Evolutionary conservation across 2,888 invertebrate genomes (phyloP).

Genomic region (Melieria crassipennis): DNA sequence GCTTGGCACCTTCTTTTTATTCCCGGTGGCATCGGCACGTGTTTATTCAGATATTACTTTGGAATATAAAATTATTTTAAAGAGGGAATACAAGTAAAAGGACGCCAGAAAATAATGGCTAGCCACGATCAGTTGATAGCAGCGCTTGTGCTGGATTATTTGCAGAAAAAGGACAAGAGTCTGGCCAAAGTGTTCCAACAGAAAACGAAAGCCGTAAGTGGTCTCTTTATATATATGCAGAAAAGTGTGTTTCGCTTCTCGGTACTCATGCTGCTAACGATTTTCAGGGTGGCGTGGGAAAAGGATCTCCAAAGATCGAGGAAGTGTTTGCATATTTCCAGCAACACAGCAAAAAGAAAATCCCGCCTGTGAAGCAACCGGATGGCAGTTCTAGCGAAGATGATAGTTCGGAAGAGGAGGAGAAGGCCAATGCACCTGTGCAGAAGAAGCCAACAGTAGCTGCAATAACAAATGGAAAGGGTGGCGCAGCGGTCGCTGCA

Average conservation of each 20-base stretch:
- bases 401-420: slow-evolving; percentile 56
- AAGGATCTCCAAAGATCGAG: slow-evolving; percentile 73
- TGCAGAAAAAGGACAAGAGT: slow-evolving; percentile 72
- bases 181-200: slow-evolving; percentile 76
- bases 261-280: slow-evolving; percentile 25
- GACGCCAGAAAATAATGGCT: slow-evolving; percentile 64
- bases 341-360: slow-evolving; percentile 67
- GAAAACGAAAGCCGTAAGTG: slow-evolving; percentile 80
- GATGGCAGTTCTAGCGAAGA: slow-evolving; percentile 59
- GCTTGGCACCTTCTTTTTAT: neutral
- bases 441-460: slow-evolving; percentile 17
- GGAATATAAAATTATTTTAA: neutral
- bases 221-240: slow-evolving; percentile 23
- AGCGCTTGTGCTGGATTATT: slow-evolving; percentile 74
- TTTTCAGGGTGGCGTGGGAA: slow-evolving; percentile 72
- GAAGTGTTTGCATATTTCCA: slow-evolving; percentile 72
- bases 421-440: slow-evolving; percentile 25
- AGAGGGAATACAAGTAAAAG: neutral
- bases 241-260: slow-evolving; percentile 20
- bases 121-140: slow-evolving; percentile 65
- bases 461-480: slow-evolving; percentile 37
- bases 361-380: slow-evolving; percentile 56
- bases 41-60: neutral
- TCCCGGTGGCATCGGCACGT: slow-evolving; percentile 18
- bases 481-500: slow-evolving; percentile 12